Evolutionary conservation across 2,113 vertebrate species (phyloP).

Genomic region (Chloroceryle aenea): DNA sequence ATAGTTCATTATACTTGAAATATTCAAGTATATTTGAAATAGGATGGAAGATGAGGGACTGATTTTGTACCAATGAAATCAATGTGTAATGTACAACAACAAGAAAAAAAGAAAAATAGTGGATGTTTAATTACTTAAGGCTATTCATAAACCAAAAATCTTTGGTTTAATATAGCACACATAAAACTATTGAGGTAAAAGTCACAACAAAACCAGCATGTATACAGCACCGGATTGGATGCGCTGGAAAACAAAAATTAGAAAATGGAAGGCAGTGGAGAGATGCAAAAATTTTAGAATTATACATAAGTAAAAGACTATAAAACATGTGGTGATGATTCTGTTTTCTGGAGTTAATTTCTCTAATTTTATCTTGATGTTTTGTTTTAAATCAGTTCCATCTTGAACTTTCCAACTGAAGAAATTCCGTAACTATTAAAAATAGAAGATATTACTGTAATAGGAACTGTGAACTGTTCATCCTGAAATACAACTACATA

Average conservation of each 20-base stretch:
- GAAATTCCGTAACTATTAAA: not conserved
- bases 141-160: not conserved
- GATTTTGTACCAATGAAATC: not conserved
- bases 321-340: not conserved
- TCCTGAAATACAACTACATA: not conserved
- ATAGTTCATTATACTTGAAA: conserved; percentile 8
- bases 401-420: not conserved
- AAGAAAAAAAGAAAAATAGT: not conserved
- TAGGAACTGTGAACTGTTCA: not conserved
- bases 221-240: not conserved
- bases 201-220: conserved; percentile 7
- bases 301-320: not conserved
- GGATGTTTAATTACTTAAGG: not conserved
- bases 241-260: not conserved
- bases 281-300: not conserved
- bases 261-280: not conserved
- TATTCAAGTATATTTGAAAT: not conserved
- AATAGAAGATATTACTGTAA: not conserved
- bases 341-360: not conserved
- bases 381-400: not conserved
- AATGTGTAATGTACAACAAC: not conserved
- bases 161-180: not conserved
- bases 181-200: not conserved
- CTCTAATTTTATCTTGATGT: not conserved
- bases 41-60: not conserved